Evolutionary conservation across 2,797 vertebrate genomes (phyloP), one percentile per base, ranked within the genome.

Genomic region (Hephaestus fuliginosus): DNA sequence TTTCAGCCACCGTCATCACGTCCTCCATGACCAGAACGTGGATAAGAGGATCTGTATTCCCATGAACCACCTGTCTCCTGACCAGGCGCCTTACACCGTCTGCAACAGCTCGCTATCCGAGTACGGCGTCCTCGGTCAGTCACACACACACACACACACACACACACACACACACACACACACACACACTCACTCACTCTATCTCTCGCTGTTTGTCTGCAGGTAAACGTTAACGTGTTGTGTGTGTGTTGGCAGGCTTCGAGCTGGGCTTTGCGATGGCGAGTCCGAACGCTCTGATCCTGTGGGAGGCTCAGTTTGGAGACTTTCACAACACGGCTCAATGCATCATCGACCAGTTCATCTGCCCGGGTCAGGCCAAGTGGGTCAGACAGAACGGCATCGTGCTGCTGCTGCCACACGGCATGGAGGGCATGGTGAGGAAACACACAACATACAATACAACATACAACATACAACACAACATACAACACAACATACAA

Each of bases 61-160:
- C 80, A 99, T 99, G 98, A 98, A 99, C 94, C 96, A 98, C 86
- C 79, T 99, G 0, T 95, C 96, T 83, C 94, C 97, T 1, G 96
- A 97, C 91, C 98, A 99, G 94, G 97, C 97, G 8, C 97, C 97
- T 0, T 99, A 99, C 87, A 99, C 98, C 0, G 98, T 98, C 70
- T 99, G 98, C 92, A 99, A 99, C 94, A 98, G 98, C 92, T 98
- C 97, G 0, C 95, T 99, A 69, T 99, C 98, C 0, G 98, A 99
- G 85, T 99, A 98, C 0, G 98, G 97, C 0, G 97, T 98, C 33
- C 92, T 99, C 0, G 98, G 98, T 99, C 3, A 44, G 76, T 65
- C 33, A 36, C 33, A 36, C 33, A 7, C 33, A 36, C 33, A 36
- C 33, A 36, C 33, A 25, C 25, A 25, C 25, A 25, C 25, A 36